Conservation (phyloP, 2,888 invertebrate species). For the Troilus luridus region DNA sequence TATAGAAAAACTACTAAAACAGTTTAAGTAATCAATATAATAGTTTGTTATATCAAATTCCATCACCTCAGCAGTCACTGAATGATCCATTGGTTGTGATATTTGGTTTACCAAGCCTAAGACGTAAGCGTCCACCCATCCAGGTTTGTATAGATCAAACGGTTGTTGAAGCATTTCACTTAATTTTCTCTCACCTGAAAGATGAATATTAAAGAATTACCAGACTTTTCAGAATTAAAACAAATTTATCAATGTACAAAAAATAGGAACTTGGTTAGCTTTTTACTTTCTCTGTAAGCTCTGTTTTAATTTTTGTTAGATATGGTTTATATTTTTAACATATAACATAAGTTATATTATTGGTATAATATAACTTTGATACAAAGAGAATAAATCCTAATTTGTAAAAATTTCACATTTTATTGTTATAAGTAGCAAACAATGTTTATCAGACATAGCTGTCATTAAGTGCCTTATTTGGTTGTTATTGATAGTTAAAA, state of each 20-base stretch:
- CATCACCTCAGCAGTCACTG: constrained; percentile 69
- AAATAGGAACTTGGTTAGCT: background rate
- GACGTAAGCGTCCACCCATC: constrained; percentile 71
- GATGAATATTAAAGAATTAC: background rate
- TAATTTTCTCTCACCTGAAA: constrained; percentile 69
- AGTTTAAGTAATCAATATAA: background rate
- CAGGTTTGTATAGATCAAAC: constrained; percentile 71
- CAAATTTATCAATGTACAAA: background rate
- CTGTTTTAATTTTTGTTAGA: too few relatives aligned
- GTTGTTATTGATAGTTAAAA: too few relatives aligned
- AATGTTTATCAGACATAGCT: too few relatives aligned
- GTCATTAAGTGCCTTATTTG: too few relatives aligned
- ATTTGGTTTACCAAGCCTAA: constrained; percentile 71
- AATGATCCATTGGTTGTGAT: constrained; percentile 70
- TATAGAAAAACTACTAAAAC: background rate
- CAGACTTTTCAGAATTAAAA: background rate
- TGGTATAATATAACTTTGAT: too few relatives aligned
- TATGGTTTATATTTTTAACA: too few relatives aligned
- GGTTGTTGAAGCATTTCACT: constrained; percentile 70
- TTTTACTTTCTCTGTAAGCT: too few relatives aligned
- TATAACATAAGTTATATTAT: too few relatives aligned
- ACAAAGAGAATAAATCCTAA: too few relatives aligned
- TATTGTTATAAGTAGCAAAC: too few relatives aligned
- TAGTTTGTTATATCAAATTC: background rate
- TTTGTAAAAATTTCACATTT: too few relatives aligned